These are phyloP conservation scores for Setipinna tenuifilis DNA, from an alignment of 2,797 vertebrate species.

Conservation along the genomic window DNA sequence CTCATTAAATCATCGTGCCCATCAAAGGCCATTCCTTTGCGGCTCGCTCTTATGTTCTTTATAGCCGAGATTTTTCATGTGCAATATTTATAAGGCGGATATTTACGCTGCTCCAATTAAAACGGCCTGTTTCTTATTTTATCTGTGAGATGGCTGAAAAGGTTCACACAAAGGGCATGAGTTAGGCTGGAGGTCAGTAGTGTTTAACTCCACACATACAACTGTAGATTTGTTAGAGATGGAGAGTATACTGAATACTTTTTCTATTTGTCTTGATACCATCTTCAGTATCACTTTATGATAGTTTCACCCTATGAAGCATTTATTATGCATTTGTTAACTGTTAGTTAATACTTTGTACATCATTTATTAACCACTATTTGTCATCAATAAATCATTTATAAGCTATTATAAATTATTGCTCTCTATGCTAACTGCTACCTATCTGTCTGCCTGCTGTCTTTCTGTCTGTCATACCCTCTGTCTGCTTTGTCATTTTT, in stretches of 20 bases:
- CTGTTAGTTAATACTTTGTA: too few relatives aligned
- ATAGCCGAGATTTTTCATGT: neutral
- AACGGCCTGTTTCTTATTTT: neutral
- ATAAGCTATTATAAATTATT: too few relatives aligned
- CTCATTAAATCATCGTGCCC: neutral
- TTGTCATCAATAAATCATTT: too few relatives aligned
- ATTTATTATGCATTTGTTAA: too few relatives aligned
- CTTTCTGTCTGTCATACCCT: too few relatives aligned
- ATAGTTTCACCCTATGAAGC: too few relatives aligned
- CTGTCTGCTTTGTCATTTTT: too few relatives aligned
- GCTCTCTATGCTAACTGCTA: too few relatives aligned
- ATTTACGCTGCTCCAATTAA: neutral
- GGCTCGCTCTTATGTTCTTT: neutral
- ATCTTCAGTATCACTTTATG: neutral
- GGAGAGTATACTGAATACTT: neutral
- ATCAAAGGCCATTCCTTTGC: neutral
- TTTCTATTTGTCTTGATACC: neutral
- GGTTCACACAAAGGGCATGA: neutral
- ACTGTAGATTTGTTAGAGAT: neutral
- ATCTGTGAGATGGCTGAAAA: neutral
- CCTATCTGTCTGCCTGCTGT: too few relatives aligned
- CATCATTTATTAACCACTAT: too few relatives aligned
- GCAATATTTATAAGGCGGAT: slow-evolving; percentile 9
- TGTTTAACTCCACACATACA: neutral
- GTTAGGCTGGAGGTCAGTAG: neutral